Conservation (phyloP, 1,140 invertebrate genomes). For the Nephila pilipes region DNA sequence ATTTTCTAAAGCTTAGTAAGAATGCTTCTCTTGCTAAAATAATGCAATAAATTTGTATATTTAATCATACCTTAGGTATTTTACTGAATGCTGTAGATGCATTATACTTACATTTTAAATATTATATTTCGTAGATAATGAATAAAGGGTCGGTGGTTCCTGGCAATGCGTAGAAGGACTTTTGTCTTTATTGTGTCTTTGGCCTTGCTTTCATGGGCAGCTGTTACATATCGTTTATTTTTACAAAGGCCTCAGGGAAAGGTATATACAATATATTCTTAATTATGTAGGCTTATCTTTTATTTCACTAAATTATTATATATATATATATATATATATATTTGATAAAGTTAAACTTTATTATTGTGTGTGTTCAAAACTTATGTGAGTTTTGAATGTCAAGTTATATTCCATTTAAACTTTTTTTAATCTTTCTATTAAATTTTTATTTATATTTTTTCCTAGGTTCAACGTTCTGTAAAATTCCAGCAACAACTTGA, state of each 20-base stretch:
- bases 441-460: background rate
- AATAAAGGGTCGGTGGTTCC: conserved; percentile 69
- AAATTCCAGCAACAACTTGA: conserved; percentile 71
- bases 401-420: too few relatives aligned
- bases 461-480: conserved; percentile 55
- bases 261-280: conserved; percentile 8
- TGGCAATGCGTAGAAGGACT: conserved; percentile 77
- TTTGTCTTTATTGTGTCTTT: conserved; percentile 76
- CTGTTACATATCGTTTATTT: conserved; percentile 72
- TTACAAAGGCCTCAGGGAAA: conserved; percentile 76
- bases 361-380: too few relatives aligned
- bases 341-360: too few relatives aligned
- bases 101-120: too few relatives aligned
- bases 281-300: background rate
- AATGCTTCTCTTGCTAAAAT: too few relatives aligned
- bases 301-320: background rate
- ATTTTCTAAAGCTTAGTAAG: too few relatives aligned
- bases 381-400: background rate
- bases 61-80: too few relatives aligned
- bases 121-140: conserved; percentile 59
- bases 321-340: too few relatives aligned
- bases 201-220: conserved; percentile 77
- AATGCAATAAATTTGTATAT: too few relatives aligned
- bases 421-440: too few relatives aligned
- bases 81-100: too few relatives aligned